Base-by-base conservation (phyloP, 2,797 vertebrate genomes). In the Prunella strophiata region DNA sequence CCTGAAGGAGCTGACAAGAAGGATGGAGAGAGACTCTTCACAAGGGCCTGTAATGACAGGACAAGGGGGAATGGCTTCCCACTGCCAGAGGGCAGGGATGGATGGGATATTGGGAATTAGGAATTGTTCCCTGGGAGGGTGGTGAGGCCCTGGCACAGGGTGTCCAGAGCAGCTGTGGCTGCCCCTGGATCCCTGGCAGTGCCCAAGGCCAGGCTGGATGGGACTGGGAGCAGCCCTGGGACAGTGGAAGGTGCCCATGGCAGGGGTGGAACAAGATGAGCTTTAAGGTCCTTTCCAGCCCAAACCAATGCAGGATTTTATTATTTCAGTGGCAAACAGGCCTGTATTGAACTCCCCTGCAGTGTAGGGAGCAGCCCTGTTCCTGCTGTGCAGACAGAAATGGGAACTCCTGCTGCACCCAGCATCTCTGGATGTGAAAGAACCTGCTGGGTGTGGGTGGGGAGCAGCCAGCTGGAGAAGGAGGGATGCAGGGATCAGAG, bases 151-250 rank as follows among this genome's bases (percentile, higher is more conserved):
- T 86, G 66, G 74, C 50, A 27, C 58, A 72, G 74, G 65, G 3
- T 77, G 26, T 17, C 30, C 74, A 71, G 58, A 43, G 58, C 1
- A 57, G 50, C 36, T 87, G 74, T 8, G 58, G 58, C 50, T 55
- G 32, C 13, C 32, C 58, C 43, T 43, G 78, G 38, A 51, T 65
- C 27, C 32, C 38, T 51, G 67, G 51, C 0, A 45, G 16, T 72
- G 67, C 0, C 43, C 32, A n/a, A 51, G 67, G 8, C 2, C 13
- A n/a, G 36, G 45, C 0, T 72, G 75, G 65, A 4, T 0, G 4
- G 20, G 29, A 34, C 15, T 70, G 4, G 74, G 51, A 79, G 11
- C 16, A 5, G 0, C n/a, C 52, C 23, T 65, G 59, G 45, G 4
- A 3, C 0, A 3, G 67, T 5, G n/a, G 7, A 0, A 73, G 4